Base-by-base conservation (phyloP, 1,140 invertebrate genomes). In the Tyrophagus putrescentiae region DNA sequence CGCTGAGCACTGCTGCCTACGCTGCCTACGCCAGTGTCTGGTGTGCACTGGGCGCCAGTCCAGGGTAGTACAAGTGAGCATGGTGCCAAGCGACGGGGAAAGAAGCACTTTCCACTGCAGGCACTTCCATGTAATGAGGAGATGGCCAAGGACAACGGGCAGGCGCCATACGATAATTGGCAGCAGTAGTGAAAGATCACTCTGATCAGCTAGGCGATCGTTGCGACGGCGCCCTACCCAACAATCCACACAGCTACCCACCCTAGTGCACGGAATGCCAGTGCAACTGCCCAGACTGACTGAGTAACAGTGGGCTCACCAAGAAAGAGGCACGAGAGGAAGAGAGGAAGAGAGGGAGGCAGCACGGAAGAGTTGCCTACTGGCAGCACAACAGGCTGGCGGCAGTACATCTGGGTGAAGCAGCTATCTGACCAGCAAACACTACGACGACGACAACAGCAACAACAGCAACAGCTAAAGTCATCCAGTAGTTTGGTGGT, bases 161-260 rank as follows among this genome's bases (percentile, higher is more conserved):
- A 48, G 45, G 45, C 45, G 45, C 45, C 45, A 48, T 48, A 48
- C 45, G 45, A 48, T 48, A 48, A 48, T 48, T 48, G 45, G 45
- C 45, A 48, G 18, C 31, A 29, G 45, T 25, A 48, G 45, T 48
- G 45, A n/a, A n/a, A n/a, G n/a, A 48, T 48, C 45, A 48, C 13
- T 18, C 13, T 39, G 36, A 21, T n/a, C n/a, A n/a, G n/a, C n/a
- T n/a, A n/a, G n/a, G n/a, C n/a, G n/a, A n/a, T n/a, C n/a, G n/a
- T n/a, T n/a, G n/a, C n/a, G n/a, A n/a, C n/a, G n/a, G n/a, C n/a
- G n/a, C n/a, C n/a, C n/a, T n/a, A n/a, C n/a, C n/a, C n/a, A n/a
- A n/a, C n/a, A n/a, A n/a, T n/a, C n/a, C n/a, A n/a, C n/a, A n/a
- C n/a, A n/a, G n/a, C n/a, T 48, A 48, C 45, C 36, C 45, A 48